phyloP scores from a whole-genome alignment of 2,113 vertebrate species.

The Oenanthe melanoleuca region DNA sequence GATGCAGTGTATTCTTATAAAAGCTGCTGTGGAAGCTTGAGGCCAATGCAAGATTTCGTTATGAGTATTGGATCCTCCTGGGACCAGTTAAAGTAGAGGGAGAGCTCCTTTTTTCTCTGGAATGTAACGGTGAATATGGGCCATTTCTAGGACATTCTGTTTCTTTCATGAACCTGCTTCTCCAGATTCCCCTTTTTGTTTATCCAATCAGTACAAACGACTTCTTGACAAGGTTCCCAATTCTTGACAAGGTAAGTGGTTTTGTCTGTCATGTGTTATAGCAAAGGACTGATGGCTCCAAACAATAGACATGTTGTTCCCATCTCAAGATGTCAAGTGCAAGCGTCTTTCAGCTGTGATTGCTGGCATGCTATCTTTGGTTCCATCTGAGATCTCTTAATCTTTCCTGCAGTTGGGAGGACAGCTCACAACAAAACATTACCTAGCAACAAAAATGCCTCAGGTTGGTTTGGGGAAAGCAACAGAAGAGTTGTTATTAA shows the following conservation, averaged over 20 bases:
- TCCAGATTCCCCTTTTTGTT: slow-evolving; percentile 10
- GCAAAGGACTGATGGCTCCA: slow-evolving; percentile 1
- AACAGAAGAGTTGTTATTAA: slow-evolving; percentile 34
- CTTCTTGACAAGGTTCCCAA: slow-evolving; percentile 15
- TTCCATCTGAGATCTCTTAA: slow-evolving; percentile 59
- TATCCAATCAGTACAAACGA: not conserved
- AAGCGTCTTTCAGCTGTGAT: slow-evolving; percentile 24
- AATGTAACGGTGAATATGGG: not conserved
- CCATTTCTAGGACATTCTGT: slow-evolving; percentile 15
- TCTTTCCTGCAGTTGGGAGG: slow-evolving; percentile 26
- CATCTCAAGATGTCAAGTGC: slow-evolving; percentile 28
- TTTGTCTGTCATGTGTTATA: slow-evolving; percentile 27
- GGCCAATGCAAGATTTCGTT: slow-evolving; percentile 26
- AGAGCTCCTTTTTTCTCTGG: slow-evolving; percentile 47
- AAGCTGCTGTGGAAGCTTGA: slow-evolving; percentile 58
- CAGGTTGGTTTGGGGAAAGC: slow-evolving; percentile 32
- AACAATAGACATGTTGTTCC: slow-evolving; percentile 33
- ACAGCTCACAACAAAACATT: slow-evolving; percentile 47
- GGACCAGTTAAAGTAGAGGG: slow-evolving; percentile 11
- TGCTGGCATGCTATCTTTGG: slow-evolving; percentile 21
- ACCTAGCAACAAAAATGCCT: slow-evolving; percentile 66
- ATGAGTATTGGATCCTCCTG: slow-evolving; percentile 4
- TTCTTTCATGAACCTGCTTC: slow-evolving; percentile 28
- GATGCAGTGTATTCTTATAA: not conserved
- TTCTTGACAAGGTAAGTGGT: slow-evolving; percentile 43